phyloP scores from a whole-genome alignment of 2,888 invertebrate genomes.

The Exephanes ischioxanthus region DNA sequence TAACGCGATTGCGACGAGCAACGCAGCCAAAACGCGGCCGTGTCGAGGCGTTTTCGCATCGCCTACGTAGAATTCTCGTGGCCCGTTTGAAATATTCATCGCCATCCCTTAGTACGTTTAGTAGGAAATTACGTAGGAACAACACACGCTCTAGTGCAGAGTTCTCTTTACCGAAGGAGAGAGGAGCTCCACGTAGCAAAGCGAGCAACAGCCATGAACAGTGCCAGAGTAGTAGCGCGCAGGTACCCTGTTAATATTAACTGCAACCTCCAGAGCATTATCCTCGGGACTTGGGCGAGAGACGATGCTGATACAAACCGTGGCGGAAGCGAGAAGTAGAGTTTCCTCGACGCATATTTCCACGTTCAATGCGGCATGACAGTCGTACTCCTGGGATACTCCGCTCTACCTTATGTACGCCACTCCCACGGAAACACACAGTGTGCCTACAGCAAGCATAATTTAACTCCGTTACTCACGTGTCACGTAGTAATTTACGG shows the following conservation, averaged over 20 bases:
- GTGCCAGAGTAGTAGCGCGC: constrained; percentile 12
- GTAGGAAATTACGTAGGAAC: constrained; percentile 81
- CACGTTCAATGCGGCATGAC: constrained; percentile 45
- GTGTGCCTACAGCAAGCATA: neutral
- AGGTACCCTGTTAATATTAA: constrained; percentile 82
- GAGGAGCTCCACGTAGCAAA: constrained; percentile 6
- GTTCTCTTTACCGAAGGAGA: constrained; percentile 16
- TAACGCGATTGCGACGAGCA: constrained; percentile 60
- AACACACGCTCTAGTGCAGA: constrained; percentile 74
- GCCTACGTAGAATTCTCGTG: constrained; percentile 48
- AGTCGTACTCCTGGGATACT: constrained; percentile 32
- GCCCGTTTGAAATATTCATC: constrained; percentile 80
- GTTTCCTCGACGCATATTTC: constrained; percentile 39
- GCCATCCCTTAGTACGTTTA: constrained; percentile 79
- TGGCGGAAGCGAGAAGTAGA: constrained; percentile 6
- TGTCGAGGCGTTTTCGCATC: constrained; percentile 7
- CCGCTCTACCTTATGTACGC: constrained; percentile 31
- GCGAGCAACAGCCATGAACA: constrained; percentile 32
- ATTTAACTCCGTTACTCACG: constrained; percentile 1
- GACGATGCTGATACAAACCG: constrained; percentile 38
- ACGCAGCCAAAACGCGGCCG: constrained; percentile 28
- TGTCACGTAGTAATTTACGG: neutral
- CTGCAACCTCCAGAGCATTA: constrained; percentile 76
- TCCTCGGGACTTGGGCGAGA: constrained; percentile 67
- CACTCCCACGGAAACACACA: constrained; percentile 1